A percentile compares a stretch with the other conserved stretches of the same genome.
phyloP scores from a whole-genome alignment of 2,888 invertebrate species.

The Eulithis testata region DNA sequence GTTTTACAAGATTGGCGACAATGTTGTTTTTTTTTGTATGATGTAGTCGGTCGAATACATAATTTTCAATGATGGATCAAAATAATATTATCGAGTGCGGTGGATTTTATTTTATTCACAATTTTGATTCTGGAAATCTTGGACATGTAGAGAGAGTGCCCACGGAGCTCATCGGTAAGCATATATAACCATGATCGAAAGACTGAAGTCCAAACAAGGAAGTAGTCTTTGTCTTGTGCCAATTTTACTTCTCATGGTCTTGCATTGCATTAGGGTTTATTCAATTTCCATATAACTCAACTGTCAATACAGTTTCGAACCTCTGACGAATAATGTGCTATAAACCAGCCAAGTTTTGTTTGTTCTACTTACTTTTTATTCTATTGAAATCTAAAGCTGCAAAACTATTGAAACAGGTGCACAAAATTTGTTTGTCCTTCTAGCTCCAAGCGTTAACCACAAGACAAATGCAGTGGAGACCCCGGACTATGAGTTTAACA shows the following conservation, averaged over 20 bases:
- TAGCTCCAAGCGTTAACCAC: constrained; percentile 67
- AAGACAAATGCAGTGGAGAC: constrained; percentile 77
- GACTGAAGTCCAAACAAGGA: constrained; percentile 31
- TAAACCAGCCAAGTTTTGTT: neutral
- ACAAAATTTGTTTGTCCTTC: constrained; percentile 24
- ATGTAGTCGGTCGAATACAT: constrained; percentile 68
- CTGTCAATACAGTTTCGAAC: neutral
- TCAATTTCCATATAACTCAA: neutral
- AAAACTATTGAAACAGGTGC: constrained; percentile 25
- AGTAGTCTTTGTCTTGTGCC: constrained; percentile 47
- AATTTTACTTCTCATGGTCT: constrained; percentile 51
- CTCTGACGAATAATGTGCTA: neutral
- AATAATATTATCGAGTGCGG: constrained; percentile 86
- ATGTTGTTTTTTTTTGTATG: constrained; percentile 68
- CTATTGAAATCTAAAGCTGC: neutral
- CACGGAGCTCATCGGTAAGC: constrained; percentile 84
- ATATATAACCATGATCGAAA: constrained; percentile 24
- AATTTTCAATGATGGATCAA: constrained; percentile 74
- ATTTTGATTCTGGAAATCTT: constrained; percentile 96
- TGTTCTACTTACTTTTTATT: neutral
- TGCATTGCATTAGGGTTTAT: constrained; percentile 30
- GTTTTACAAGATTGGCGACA: constrained; percentile 58
- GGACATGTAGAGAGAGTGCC: constrained; percentile 91
- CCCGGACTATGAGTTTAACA: constrained; percentile 92
- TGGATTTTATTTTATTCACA: constrained; percentile 92